These are phyloP conservation scores for Calycopis cecrops DNA, from an alignment of 1,140 invertebrate genomes.

Conservation along the genomic window DNA sequence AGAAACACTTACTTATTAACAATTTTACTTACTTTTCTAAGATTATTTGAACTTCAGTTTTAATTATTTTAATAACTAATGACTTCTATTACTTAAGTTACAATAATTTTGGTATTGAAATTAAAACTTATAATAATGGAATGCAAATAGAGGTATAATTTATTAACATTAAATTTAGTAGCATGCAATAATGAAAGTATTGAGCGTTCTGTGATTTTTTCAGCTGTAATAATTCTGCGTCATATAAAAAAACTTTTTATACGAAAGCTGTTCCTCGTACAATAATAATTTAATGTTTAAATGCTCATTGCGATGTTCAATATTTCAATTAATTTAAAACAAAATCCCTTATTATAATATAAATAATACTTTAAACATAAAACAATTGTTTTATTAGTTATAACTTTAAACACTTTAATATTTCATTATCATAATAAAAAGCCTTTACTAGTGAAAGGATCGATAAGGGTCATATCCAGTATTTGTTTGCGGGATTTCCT, in stretches of 20 bases:
- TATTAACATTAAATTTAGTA: no score
- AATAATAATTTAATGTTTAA: no score
- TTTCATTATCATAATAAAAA: no score
- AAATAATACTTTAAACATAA: not conserved
- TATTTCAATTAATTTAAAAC: not conserved
- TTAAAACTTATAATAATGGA: conserved; percentile 51
- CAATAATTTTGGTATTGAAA: conserved; percentile 49
- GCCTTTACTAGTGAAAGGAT: no score
- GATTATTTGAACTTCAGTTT: not conserved
- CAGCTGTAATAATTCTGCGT: conserved; percentile 18
- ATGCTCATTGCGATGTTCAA: not conserved
- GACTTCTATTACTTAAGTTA: conserved; percentile 52
- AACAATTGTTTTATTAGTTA: conserved; percentile 19
- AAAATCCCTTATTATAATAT: conserved; percentile 11
- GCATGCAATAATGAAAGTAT: no score
- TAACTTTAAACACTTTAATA: not conserved
- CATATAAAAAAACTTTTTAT: no score
- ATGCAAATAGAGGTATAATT: conserved; percentile 60
- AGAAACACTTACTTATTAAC: conserved; percentile 7
- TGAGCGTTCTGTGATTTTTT: conserved; percentile 20
- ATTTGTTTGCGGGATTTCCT: conserved; percentile 62
- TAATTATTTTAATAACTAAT: conserved; percentile 41
- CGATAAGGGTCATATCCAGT: conserved; percentile 61
- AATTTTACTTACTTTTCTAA: not conserved
- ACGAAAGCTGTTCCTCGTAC: no score